phyloP scores from a whole-genome alignment of 2,797 vertebrate species.

The Phoebastria nigripes region DNA sequence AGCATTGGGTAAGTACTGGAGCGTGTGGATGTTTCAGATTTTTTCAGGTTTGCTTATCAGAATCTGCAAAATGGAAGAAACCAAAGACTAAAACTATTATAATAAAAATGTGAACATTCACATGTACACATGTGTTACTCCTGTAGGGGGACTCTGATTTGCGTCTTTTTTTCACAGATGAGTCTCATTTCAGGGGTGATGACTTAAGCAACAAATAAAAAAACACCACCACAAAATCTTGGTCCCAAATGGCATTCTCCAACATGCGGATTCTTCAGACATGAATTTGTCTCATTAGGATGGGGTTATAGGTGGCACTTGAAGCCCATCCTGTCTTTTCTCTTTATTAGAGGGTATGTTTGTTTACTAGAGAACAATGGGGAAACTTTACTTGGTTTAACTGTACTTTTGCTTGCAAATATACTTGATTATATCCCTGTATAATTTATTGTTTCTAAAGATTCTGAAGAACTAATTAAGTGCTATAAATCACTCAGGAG shows the following conservation, averaged over 20 bases:
- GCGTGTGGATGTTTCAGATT: neutral
- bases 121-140: accelerated
- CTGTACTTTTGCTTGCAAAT: neutral
- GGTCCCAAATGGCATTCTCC: neutral
- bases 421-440: neutral
- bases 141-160: neutral
- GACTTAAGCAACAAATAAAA: neutral
- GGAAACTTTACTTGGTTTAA: neutral
- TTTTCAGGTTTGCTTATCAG: neutral
- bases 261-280: neutral
- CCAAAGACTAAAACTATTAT: neutral
- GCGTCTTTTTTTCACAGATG: neutral
- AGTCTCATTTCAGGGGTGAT: neutral
- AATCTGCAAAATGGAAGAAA: neutral
- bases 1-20: neutral
- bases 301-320: neutral
- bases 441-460: neutral
- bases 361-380: neutral
- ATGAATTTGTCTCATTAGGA: neutral
- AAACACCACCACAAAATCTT: neutral
- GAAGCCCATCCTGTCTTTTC: neutral
- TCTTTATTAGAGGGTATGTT: neutral
- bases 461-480: neutral
- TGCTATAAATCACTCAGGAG: neutral
- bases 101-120: neutral